Evolutionary conservation across 1,140 invertebrate genomes (phyloP).

Genomic region (Chironomus striatipennis): DNA sequence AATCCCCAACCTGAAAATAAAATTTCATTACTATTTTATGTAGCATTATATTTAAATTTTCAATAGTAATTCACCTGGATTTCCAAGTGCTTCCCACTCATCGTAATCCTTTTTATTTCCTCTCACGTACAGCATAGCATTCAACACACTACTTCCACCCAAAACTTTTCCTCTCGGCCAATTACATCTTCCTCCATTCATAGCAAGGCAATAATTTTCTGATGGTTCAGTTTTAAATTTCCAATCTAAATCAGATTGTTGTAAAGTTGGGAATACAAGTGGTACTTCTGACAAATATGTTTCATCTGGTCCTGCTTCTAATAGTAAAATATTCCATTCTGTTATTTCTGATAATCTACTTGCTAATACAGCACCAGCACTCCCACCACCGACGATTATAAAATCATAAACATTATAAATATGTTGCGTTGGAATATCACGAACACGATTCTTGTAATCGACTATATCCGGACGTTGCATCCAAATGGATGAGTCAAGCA

Average conservation of each 20-base stretch:
- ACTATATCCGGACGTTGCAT: slow-evolving; percentile 57
- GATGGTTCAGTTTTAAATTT: slow-evolving; percentile 66
- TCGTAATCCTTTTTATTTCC: slow-evolving; percentile 82
- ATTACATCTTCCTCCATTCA: slow-evolving; percentile 50
- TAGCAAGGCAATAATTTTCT: slow-evolving; percentile 52
- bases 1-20: slow-evolving; percentile 53
- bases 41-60: not conserved
- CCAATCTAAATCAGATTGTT: slow-evolving; percentile 68
- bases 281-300: slow-evolving; percentile 64
- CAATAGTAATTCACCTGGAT: slow-evolving; percentile 38
- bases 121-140: slow-evolving; percentile 82
- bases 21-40: not conserved
- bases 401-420: slow-evolving; percentile 58
- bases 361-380: slow-evolving; percentile 72
- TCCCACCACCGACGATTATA: slow-evolving; percentile 71
- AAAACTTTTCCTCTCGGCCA: slow-evolving; percentile 70
- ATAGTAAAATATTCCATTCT: slow-evolving; percentile 59
- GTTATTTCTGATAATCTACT: slow-evolving; percentile 61
- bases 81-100: slow-evolving; percentile 63
- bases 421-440: slow-evolving; percentile 40
- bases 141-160: slow-evolving; percentile 75
- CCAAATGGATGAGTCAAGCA: slow-evolving; percentile 50
- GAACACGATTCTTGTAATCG: slow-evolving; percentile 48
- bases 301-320: slow-evolving; percentile 80
- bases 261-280: slow-evolving; percentile 60